A percentile compares a stretch with the other conserved stretches of the same genome.
Evolutionary conservation across 2,888 invertebrate genomes (phyloP).

Genomic region (Drosophila ustulata): DNA sequence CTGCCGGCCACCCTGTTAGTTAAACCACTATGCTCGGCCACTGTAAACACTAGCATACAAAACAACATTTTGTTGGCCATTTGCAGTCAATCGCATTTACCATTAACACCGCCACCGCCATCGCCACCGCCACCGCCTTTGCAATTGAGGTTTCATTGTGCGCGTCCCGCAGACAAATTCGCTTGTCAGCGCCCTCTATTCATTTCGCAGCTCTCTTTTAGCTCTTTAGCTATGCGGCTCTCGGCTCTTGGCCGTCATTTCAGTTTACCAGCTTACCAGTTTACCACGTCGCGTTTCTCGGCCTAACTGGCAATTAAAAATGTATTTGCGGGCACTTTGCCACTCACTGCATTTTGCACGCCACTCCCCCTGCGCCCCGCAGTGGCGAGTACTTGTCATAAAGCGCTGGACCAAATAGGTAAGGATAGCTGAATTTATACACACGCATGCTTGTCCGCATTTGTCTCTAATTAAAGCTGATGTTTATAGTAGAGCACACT

Average conservation of each 20-base stretch:
- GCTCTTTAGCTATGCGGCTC: slow-evolving; percentile 33
- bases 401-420: background rate
- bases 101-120: slow-evolving; percentile 17
- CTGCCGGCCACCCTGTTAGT: background rate
- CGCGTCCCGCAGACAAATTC: slow-evolving; percentile 37
- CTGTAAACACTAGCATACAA: slow-evolving; percentile 32
- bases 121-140: slow-evolving; percentile 29
- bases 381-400: slow-evolving; percentile 35
- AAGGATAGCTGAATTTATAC: slow-evolving; percentile 4
- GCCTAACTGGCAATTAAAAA: slow-evolving; percentile 68
- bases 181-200: slow-evolving; percentile 47
- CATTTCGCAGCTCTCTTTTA: background rate
- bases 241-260: slow-evolving; percentile 66
- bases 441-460: slow-evolving; percentile 13
- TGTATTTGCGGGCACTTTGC: slow-evolving; percentile 59
- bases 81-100: slow-evolving; percentile 71
- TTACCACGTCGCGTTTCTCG: slow-evolving; percentile 27
- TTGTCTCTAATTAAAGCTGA: slow-evolving; percentile 31
- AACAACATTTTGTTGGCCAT: slow-evolving; percentile 67
- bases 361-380: slow-evolving; percentile 3
- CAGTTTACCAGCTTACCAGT: slow-evolving; percentile 46
- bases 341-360: slow-evolving; percentile 5
- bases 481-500: slow-evolving; percentile 30
- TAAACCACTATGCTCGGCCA: slow-evolving; percentile 11
- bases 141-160: slow-evolving; percentile 39